Base-by-base conservation (phyloP, 2,888 invertebrate species). In the Odiellus spinosus region DNA sequence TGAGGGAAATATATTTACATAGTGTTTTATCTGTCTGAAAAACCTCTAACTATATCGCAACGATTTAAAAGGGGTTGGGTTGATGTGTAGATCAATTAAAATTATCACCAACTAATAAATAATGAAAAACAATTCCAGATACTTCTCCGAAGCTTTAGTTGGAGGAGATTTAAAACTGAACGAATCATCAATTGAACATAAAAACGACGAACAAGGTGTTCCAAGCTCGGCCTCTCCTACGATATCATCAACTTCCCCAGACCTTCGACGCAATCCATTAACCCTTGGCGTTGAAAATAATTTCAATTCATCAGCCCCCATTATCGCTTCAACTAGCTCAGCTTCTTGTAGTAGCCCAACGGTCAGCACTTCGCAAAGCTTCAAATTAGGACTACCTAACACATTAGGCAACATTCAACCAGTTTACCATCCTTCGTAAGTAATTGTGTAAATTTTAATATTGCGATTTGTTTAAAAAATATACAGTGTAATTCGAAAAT, bases 61-160 rank as follows among this genome's bases (percentile, higher is more conserved):
- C n/a, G n/a, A n/a, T n/a, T n/a, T n/a, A n/a, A n/a, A n/a, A n/a
- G n/a, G n/a, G n/a, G n/a, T n/a, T n/a, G n/a, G n/a, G n/a, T n/a
- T n/a, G n/a, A n/a, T n/a, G n/a, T n/a, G n/a, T n/a, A n/a, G n/a
- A n/a, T n/a, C n/a, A n/a, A n/a, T n/a, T n/a, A n/a, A n/a, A n/a
- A n/a, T n/a, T 26, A 8, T 6, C 26, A 26, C 8, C 26, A 26
- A 26, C 26, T 26, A 4, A 26, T 26, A 26, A 26, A 26, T 26
- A 8, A 26, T 6, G 8, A 26, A 6, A 26, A 6, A 26, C 26
- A 26, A 26, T 40, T 44, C 14, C 57, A 71, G 71, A 54, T 71
- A 72, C 54, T 72, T 72, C 56, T 70, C 69, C 40, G 71, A 71
- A 52, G 70, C 71, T 20, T 62, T 72, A 39, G 53, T 55, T 4